These are phyloP conservation scores for Valencia hispanica DNA, from an alignment of 2,797 vertebrate genomes.

Conservation along the genomic window DNA sequence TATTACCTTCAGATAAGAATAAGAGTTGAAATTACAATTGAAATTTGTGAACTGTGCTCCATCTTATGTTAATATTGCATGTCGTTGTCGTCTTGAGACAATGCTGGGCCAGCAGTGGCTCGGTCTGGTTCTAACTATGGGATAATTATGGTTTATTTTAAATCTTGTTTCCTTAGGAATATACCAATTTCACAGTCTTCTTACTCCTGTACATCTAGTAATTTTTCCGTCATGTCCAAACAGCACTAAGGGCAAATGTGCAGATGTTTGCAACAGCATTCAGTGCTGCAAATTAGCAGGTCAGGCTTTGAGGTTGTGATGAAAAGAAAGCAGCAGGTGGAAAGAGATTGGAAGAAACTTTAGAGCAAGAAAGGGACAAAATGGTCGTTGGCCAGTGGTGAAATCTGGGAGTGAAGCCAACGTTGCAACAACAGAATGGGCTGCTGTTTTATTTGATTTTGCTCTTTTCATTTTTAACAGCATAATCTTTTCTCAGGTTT, in stretches of 20 bases:
- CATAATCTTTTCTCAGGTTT: constrained; percentile 49
- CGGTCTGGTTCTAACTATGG: constrained; percentile 50
- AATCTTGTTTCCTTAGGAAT: constrained; percentile 41
- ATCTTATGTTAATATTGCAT: constrained; percentile 52
- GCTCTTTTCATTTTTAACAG: constrained; percentile 65
- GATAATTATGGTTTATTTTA: constrained; percentile 44
- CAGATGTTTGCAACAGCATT: constrained; percentile 16
- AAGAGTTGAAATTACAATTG: constrained; percentile 71
- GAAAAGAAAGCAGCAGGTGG: constrained; percentile 34
- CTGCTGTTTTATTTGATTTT: constrained; percentile 64
- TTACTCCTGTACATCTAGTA: too few species aligned
- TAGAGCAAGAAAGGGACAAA: constrained; percentile 21
- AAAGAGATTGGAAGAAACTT: constrained; percentile 24
- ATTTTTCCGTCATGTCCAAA: constrained; percentile 31
- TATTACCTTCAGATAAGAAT: constrained; percentile 71
- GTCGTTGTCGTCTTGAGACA: constrained; percentile 53
- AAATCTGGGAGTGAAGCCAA: constrained; percentile 66
- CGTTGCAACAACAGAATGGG: constrained; percentile 40
- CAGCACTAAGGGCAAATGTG: constrained; percentile 27
- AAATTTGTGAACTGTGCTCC: constrained; percentile 66
- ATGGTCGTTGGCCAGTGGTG: constrained; percentile 25
- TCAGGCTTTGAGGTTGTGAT: constrained; percentile 23
- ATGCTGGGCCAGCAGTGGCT: constrained; percentile 54
- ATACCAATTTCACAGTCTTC: too few species aligned
- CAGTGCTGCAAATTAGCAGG: constrained; percentile 19